These are phyloP conservation scores for Pollicipes pollicipes DNA, from an alignment of 1,140 invertebrate species.

Conservation along the genomic window DNA sequence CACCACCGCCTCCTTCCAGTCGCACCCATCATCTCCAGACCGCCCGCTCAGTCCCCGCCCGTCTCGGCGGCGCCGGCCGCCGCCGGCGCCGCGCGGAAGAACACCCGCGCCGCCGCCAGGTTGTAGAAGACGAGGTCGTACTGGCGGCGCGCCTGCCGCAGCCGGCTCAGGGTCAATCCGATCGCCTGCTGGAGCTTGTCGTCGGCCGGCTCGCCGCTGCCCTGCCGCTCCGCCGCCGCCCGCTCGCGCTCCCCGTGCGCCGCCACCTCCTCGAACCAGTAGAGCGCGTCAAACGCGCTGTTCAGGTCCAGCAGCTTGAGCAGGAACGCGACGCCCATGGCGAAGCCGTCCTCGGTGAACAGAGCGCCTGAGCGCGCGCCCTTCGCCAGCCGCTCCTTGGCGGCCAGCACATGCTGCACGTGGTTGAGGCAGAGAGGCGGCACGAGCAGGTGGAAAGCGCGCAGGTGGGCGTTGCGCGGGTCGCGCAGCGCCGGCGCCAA, in stretches of 20 bases:
- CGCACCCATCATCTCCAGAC: too few species aligned
- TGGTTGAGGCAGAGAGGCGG: conserved; percentile 88
- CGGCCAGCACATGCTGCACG: conserved; percentile 76
- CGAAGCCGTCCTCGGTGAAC: conserved; percentile 96
- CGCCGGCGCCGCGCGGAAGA: conserved; percentile 39
- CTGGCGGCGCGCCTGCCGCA: conserved; percentile 39
- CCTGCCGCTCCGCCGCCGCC: conserved; percentile 14
- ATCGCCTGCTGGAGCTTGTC: conserved; percentile 83
- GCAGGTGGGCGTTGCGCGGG: conserved; percentile 67
- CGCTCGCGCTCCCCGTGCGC: conserved; percentile 26
- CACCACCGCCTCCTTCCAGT: too few species aligned
- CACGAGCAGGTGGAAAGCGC: conserved; percentile 84
- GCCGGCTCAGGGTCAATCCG: conserved; percentile 50
- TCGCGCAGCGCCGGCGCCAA: conserved; percentile 77
- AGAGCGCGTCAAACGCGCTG: conserved; percentile 73
- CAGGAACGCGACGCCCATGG: conserved; percentile 70
- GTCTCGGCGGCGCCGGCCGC: too few species aligned
- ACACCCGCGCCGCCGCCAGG: conserved; percentile 80
- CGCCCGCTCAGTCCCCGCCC: not conserved
- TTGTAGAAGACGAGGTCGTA: conserved; percentile 81
- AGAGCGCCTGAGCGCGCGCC: conserved; percentile 67
- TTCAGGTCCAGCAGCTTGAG: conserved; percentile 44
- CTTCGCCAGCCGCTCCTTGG: conserved; percentile 73
- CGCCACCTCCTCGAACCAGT: conserved; percentile 64
- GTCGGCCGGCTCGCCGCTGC: conserved; percentile 31